Conservation (phyloP, 2,113 vertebrate genomes). For the Tetrax tetrax region DNA sequence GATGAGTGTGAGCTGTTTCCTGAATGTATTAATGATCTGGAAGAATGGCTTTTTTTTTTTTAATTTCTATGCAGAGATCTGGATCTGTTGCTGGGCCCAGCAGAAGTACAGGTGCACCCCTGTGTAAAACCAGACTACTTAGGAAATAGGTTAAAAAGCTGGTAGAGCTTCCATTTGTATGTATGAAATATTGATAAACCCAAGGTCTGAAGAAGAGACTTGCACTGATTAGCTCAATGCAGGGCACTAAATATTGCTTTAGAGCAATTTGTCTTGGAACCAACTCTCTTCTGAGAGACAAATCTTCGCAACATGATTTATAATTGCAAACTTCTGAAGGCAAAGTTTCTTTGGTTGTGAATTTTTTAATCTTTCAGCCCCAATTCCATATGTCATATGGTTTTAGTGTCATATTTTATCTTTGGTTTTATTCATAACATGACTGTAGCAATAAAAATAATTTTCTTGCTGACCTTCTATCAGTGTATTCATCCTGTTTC, state of each 20-base stretch:
- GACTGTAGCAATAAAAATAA: background rate
- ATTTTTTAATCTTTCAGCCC: conserved; percentile 10
- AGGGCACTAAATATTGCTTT: background rate
- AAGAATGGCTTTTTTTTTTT: background rate
- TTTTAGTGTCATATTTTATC: background rate
- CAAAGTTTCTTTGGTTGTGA: background rate
- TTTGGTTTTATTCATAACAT: background rate
- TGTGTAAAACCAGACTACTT: background rate
- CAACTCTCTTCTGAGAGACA: background rate
- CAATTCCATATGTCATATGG: background rate
- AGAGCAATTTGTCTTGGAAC: background rate
- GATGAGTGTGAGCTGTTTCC: background rate
- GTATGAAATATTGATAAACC: conserved; percentile 16
- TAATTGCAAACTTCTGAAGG: background rate
- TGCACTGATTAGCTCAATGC: background rate
- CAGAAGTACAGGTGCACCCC: background rate
- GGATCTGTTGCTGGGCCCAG: background rate
- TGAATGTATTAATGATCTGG: background rate
- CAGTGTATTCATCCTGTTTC: background rate
- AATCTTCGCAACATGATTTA: background rate
- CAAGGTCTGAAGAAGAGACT: background rate
- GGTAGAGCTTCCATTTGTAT: background rate
- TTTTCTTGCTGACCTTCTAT: background rate
- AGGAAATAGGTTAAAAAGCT: background rate
- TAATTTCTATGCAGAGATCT: background rate